Evolutionary conservation across 37 sponge, comb jelly and placozoan genomes (phyloP).

Genomic region (Cliona cf. orientalis): DNA sequence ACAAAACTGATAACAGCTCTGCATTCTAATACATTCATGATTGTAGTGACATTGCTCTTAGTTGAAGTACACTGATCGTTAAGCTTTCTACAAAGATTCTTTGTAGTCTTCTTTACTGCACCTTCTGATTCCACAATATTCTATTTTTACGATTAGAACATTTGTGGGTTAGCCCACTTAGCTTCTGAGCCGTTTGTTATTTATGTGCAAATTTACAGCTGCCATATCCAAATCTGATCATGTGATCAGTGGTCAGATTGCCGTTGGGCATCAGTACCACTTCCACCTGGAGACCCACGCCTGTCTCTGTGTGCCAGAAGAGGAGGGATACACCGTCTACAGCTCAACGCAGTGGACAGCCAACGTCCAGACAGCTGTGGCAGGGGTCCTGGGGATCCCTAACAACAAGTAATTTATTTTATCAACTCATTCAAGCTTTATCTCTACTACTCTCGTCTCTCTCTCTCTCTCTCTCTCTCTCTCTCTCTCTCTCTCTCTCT

Average conservation of each 20-base stretch:
- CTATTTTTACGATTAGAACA: background rate
- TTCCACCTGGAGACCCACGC: slow-evolving; percentile 87
- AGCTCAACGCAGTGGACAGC: slow-evolving; percentile 65
- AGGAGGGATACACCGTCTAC: slow-evolving; percentile 58
- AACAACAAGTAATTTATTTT: slow-evolving; percentile 62
- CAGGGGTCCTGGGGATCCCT: slow-evolving; percentile 47
- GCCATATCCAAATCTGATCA: slow-evolving; percentile 61
- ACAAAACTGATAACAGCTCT: too few relatives aligned
- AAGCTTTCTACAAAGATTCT: too few relatives aligned
- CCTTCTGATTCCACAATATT: background rate
- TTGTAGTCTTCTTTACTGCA: too few relatives aligned
- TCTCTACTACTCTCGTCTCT: background rate
- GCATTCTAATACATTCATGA: too few relatives aligned
- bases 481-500: too few relatives aligned
- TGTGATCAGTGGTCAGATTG: slow-evolving; percentile 62
- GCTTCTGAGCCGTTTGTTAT: background rate
- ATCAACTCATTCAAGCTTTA: too few relatives aligned
- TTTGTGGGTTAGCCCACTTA: too few relatives aligned
- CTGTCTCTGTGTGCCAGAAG: slow-evolving; percentile 50
- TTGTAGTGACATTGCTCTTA: too few relatives aligned
- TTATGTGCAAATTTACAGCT: slow-evolving; percentile 24
- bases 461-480: too few relatives aligned
- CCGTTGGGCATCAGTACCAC: slow-evolving; percentile 77
- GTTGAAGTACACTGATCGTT: too few relatives aligned
- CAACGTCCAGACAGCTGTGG: slow-evolving; percentile 50